Base-by-base conservation (phyloP, 2,113 vertebrate genomes). In the Pipra filicauda region DNA sequence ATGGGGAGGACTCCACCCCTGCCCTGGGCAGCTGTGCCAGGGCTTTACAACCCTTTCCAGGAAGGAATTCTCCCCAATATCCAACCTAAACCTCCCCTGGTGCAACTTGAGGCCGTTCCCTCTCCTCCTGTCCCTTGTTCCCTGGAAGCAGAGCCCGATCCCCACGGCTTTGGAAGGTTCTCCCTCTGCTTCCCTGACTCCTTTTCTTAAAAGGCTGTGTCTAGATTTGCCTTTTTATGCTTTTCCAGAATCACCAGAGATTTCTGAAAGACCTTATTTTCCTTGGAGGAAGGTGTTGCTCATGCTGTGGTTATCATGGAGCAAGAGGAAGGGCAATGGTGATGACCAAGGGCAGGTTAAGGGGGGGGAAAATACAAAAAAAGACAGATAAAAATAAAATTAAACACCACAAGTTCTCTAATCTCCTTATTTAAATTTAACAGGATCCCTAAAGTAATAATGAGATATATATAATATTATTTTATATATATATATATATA, bases 271-370 rank as follows among this genome's bases (percentile, higher is more conserved):
- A 30, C 7, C 2, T 52, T 58, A 11, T 46, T 49, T 46, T 49
- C 64, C 39, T 55, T 76, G 35, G 24, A 65, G 35, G 18, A 52
- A 67, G 35, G 7, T 35, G 52, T 13, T 48, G 15, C 12, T 43
- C 28, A 17, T 3, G 7, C 8, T 28, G 19, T 3, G 18, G 28
- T 46, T 28, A 35, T 20, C 19, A n/a, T 0, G 0, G 23, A 57
- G 21, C 12, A 51, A 65, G 57, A 76, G 58, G 41, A 11, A 43
- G 23, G 80, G 19, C 6, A 37, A 77, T 7, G 46, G 39, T 3
- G 26, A 64, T 2, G 33, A 69, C 33, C 33, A 39, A 75, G 9
- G 18, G 12, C 28, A 44, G 18, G 28, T 11, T 10, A 12, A 41
- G 2, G 18, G 8, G 3, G 26, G 3, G 28, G 20, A 8, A 37